These are phyloP conservation scores for Invenusta paracnida DNA, from an alignment of 2,888 invertebrate species.

Conservation along the genomic window DNA sequence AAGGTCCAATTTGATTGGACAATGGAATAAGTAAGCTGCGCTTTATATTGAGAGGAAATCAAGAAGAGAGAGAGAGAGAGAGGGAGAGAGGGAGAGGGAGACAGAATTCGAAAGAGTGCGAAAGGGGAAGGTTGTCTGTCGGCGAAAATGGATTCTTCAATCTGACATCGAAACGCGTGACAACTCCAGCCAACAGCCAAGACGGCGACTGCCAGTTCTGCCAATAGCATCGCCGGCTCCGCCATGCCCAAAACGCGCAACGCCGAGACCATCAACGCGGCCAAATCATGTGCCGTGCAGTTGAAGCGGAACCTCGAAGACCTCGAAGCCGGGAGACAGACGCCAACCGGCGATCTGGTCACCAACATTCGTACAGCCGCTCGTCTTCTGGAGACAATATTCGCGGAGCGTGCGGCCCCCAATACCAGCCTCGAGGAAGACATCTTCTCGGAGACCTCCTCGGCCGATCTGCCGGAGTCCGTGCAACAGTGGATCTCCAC, in stretches of 20 bases:
- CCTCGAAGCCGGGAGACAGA: background rate
- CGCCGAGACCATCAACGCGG: background rate
- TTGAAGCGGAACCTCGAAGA: background rate
- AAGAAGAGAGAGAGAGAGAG: too few species aligned
- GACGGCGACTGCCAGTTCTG: too few species aligned
- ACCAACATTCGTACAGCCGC: background rate
- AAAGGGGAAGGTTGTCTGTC: too few species aligned
- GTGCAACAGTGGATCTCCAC: conserved; percentile 44
- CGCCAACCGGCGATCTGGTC: background rate
- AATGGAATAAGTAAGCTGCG: too few species aligned
- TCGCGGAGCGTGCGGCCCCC: conserved; percentile 12
- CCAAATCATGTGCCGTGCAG: background rate
- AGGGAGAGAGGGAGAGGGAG: too few species aligned
- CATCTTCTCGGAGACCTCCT: conserved; percentile 35
- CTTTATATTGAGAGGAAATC: too few species aligned
- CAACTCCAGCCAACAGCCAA: too few species aligned
- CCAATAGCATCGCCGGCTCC: too few species aligned
- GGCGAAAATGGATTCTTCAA: too few species aligned
- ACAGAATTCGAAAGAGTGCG: too few species aligned
- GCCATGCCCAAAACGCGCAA: background rate
- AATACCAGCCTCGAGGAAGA: background rate
- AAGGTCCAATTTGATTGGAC: too few species aligned
- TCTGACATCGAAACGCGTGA: too few species aligned
- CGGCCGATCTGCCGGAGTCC: conserved; percentile 34
- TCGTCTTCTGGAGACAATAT: background rate